Evolutionary conservation across 2,888 invertebrate species (phyloP), one percentile per base, ranked within the genome.

Genomic region (Drosophila prostipennis): DNA sequence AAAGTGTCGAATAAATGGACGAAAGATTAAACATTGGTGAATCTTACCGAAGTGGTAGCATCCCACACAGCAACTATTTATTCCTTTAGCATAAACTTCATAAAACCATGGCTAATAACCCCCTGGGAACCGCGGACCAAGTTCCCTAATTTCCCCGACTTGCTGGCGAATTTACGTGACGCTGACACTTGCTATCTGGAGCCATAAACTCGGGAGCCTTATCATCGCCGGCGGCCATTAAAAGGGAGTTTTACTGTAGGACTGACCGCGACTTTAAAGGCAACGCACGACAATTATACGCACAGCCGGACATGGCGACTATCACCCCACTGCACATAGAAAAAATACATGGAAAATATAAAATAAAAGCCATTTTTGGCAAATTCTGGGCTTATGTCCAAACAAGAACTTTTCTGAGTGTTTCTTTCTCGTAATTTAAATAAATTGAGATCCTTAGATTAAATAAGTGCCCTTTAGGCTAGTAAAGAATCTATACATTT

Each of bases 161-260:
- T n/a, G 11, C 45, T 60, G 42, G 69, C 71, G 73, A 83, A 74
- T 74, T 72, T 68, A 84, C 79, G 82, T 89, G 90, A 81, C 80
- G 76, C 78, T 80, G 86, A 90, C 90, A 89, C 87, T 91, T 90
- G 87, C 80, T 90, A 90, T 90, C 86, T 80, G 72, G 72, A 75
- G 81, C 79, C 83, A 85, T 90, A 90, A 91, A 90, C 85, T 82
- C 77, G 76, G 36, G 55, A 69, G 84, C 77, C 87, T 90, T 90
- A 90, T 90, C 85, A 79, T 83, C 77, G 76, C 67, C 74, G 85
- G 59, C 52, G 72, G 77, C 67, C 84, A 89, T 91, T 90, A 91
- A 91, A 89, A 80, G 81, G 77, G 70, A 81, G 78, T 90, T 90
- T 90, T 90, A 90, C 75, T 89, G 71, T 76, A 61, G 69, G 68